Conservation (phyloP, 2,888 invertebrate genomes). For the Holacanthella duospinosa region DNA sequence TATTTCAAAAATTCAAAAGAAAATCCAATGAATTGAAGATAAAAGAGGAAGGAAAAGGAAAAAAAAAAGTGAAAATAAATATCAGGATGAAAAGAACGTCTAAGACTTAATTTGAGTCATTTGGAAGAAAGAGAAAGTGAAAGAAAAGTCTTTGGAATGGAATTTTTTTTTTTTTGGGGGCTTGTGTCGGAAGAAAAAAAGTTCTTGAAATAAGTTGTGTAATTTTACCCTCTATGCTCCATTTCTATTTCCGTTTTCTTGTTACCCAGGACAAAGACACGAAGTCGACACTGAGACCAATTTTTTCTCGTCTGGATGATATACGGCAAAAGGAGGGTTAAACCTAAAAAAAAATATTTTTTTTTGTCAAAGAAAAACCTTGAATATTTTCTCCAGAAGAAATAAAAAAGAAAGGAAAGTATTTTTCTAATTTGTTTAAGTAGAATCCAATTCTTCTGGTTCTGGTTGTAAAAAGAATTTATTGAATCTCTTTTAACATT, state of each 20-base stretch:
- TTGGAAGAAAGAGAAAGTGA: background rate
- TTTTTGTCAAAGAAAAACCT: too few relatives aligned
- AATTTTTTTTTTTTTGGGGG: conserved; percentile 2
- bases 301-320: conserved; percentile 67
- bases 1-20: too few relatives aligned
- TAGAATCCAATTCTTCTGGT: background rate
- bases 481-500: background rate
- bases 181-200: background rate
- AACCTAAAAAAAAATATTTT: conserved; percentile 41
- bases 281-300: conserved; percentile 65
- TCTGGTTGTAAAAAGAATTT: background rate
- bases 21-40: too few relatives aligned
- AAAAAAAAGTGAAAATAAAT: too few relatives aligned
- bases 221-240: conserved; percentile 71
- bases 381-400: too few relatives aligned
- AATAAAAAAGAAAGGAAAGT: background rate
- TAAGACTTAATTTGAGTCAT: background rate
- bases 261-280: conserved; percentile 74
- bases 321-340: conserved; percentile 74
- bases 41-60: too few relatives aligned
- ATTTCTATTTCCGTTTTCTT: conserved; percentile 63
- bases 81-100: background rate
- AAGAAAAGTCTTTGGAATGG: background rate
- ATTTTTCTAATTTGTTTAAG: background rate
- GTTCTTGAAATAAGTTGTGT: background rate